Evolutionary conservation across 2,888 invertebrate species (phyloP), one percentile per base, ranked within the genome.

Genomic region (Carcina quercana): DNA sequence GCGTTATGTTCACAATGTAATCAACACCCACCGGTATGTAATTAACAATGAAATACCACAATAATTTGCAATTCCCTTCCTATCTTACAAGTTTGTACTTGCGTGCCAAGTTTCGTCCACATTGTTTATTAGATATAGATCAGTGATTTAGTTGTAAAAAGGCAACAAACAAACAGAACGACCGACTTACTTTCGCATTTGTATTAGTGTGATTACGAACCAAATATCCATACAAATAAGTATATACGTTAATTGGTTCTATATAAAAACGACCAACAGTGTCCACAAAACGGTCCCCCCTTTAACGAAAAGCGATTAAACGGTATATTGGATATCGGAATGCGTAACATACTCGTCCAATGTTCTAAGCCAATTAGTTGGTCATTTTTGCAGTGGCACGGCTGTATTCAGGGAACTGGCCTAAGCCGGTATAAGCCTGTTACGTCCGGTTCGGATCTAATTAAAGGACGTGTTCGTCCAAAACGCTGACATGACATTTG

Each of bases 351-450:
- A 53, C 57, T 37, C 28, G 33, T 45, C 59, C 64, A 68, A 66
- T 69, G 69, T 72, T 68, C 73, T 80, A 79, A 80, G 80, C 82
- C 82, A 80, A 79, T 80, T 82, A 82, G 79, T 64, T 74, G 74
- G 68, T 72, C 73, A 79, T 78, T 79, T 82, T 80, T 80, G 70
- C 78, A 72, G 64, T 62, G 56, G 64, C 71, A 64, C 66, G 72
- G 61, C 55, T 56, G 59, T 62, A 59, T 68, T 63, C 65, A 61
- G 42, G 59, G 59, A 58, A 59, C 59, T 49, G 59, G 68, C 65
- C 70, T 79, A 72, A 82, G 79, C 80, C 66, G 73, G 68, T 66
- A 62, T 80, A 80, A 80, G 78, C 80, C 78, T 71, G 76, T 75
- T 80, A 78, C 70, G 61, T 59, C 63, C 72, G 63, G 63, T 67